Evolutionary conservation across 2,113 vertebrate genomes (phyloP).

Genomic region (Mirounga angustirostris): DNA sequence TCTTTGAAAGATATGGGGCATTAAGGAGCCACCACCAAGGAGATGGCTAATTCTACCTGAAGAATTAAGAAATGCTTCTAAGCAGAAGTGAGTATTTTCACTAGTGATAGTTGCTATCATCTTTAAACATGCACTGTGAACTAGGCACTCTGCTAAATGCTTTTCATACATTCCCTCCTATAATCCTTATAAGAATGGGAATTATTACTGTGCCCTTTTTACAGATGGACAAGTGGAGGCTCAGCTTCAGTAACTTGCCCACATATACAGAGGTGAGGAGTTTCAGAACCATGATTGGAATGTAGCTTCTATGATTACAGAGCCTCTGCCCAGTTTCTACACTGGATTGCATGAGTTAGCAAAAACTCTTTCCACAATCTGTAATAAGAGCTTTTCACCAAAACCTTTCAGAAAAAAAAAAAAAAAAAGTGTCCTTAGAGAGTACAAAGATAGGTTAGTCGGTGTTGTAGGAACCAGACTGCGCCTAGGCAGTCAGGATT

Average conservation of each 20-base stretch:
- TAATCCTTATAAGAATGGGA: background rate
- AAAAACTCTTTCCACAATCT: background rate
- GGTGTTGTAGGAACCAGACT: background rate
- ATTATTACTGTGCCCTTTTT: background rate
- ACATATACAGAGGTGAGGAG: background rate
- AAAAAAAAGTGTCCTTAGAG: background rate
- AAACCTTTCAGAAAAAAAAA: background rate
- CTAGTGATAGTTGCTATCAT: background rate
- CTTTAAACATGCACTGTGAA: background rate
- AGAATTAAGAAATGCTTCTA: background rate
- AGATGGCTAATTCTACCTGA: background rate
- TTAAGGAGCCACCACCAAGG: background rate
- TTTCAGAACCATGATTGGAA: background rate
- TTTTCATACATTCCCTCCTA: background rate
- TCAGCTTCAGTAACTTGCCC: background rate
- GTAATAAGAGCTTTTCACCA: background rate
- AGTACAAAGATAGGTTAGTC: background rate
- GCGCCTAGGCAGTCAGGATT: background rate
- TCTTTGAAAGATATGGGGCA: background rate
- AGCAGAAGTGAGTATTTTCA: background rate
- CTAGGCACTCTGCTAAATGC: background rate
- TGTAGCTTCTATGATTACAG: background rate
- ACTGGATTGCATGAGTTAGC: background rate
- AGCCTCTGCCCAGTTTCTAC: background rate
- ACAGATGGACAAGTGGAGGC: background rate